Conservation (phyloP, 1,140 invertebrate species). For the Drosophila pachea region DNA sequence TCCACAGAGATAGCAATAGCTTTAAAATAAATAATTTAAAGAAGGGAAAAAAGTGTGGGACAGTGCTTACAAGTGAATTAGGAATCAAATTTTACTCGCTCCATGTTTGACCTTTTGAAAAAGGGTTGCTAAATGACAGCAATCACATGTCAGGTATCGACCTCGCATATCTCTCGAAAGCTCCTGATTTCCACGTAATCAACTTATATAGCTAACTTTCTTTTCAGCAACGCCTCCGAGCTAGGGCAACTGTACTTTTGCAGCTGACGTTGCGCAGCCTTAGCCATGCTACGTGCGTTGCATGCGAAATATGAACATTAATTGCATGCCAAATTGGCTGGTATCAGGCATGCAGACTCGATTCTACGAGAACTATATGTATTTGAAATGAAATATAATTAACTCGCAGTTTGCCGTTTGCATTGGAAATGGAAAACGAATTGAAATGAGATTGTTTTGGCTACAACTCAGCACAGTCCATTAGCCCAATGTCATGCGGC, state of each 20-base stretch:
- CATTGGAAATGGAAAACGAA: not conserved
- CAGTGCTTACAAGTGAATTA: not conserved
- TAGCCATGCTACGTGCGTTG: constrained; percentile 22
- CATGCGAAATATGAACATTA: constrained; percentile 32
- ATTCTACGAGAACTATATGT: not conserved
- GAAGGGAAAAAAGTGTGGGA: too few relatives aligned
- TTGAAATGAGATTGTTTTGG: not conserved
- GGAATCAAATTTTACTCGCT: not conserved
- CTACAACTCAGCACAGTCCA: not conserved
- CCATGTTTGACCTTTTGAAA: not conserved
- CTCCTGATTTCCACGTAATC: not conserved
- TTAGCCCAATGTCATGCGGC: constrained; percentile 2
- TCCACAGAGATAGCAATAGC: not conserved
- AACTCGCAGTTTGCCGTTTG: not conserved
- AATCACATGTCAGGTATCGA: not conserved
- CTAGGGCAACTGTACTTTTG: not conserved
- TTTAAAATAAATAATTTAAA: too few relatives aligned
- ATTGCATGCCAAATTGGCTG: constrained; percentile 17
- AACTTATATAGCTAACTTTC: not conserved
- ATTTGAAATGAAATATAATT: not conserved
- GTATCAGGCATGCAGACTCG: not conserved
- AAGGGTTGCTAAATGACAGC: not conserved
- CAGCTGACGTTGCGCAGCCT: not conserved
- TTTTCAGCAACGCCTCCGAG: not conserved
- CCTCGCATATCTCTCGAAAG: not conserved